Conservation (phyloP, 2,113 vertebrate species). For the Macrotus californicus region DNA sequence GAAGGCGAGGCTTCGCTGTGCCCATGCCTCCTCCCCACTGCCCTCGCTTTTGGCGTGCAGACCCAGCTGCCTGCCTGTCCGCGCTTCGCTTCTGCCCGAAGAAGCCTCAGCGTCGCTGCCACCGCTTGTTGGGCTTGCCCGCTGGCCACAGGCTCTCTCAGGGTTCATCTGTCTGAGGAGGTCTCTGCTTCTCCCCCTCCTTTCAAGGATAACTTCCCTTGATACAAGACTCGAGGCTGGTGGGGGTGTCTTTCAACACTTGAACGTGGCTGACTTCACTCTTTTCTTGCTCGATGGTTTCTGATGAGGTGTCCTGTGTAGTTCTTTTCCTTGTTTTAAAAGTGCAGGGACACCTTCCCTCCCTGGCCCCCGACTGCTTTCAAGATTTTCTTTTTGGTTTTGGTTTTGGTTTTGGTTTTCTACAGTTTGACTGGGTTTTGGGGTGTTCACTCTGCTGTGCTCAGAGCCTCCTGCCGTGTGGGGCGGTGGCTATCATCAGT, state of each 20-base stretch:
- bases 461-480: not conserved
- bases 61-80: not conserved
- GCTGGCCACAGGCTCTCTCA: not conserved
- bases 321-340: not conserved
- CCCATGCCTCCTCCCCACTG: not conserved
- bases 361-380: accelerated
- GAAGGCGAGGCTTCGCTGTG: no score
- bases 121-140: not conserved
- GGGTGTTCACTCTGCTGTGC: not conserved
- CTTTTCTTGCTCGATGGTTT: not conserved
- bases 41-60: not conserved
- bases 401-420: not conserved
- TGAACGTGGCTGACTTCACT: not conserved
- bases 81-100: not conserved
- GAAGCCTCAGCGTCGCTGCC: not conserved
- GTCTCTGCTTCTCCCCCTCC: not conserved
- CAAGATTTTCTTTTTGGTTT: not conserved
- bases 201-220: not conserved
- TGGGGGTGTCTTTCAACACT: not conserved
- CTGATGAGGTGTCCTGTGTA: not conserved
- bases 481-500: not conserved
- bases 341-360: no score
- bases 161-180: not conserved
- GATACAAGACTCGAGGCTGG: not conserved
- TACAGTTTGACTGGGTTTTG: not conserved